Base-by-base conservation (phyloP, 2,797 vertebrate species). In the Arctocebus calabarensis region DNA sequence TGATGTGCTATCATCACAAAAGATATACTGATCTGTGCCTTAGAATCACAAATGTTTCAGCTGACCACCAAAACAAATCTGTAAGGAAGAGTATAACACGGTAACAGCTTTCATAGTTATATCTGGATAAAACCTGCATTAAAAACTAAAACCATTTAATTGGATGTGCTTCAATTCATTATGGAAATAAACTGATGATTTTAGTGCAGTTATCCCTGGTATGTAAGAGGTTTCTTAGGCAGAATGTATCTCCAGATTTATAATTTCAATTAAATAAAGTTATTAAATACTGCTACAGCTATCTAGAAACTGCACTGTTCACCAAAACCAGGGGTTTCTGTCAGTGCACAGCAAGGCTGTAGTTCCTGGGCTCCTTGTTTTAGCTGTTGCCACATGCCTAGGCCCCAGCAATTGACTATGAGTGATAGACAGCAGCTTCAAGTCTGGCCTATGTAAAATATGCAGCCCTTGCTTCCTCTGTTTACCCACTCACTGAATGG, bases 31-130 rank as follows among this genome's bases (percentile, higher is more conserved):
- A 7, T 68, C 66, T 90, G 13, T n/a, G 17, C n/a, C 25, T 81
- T 7, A 7, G 27, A 16, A 48, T 82, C 68, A 40, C 71, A 32
- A 6, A n/a, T 25, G 16, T n/a, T 12, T 40, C 14, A 84, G 34
- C 13, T 22, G 23, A 84, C 14, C 7, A 8, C 17, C 57, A 48
- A 66, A 59, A 45, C 13, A 22, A n/a, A 40, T 78, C 40, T 62
- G 6, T 61, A 25, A 13, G 57, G 27, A 55, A 75, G 7, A 11
- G 0, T 6, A 27, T 5, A 59, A 4, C 4, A 0, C 17, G 10
- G 12, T 57, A n/a, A 37, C 6, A 1, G 4, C 22, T 92, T 73
- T 45, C 40, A 61, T 9, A 45, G 7, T 40, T 55, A 0, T 27
- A 92, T 48, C 22, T 73, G 59, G n/a, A 3, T 59, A 37, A 55